Evolutionary conservation across 2,113 vertebrate genomes (phyloP), one percentile per base, ranked within the genome.

Genomic region (Labeo catla): DNA sequence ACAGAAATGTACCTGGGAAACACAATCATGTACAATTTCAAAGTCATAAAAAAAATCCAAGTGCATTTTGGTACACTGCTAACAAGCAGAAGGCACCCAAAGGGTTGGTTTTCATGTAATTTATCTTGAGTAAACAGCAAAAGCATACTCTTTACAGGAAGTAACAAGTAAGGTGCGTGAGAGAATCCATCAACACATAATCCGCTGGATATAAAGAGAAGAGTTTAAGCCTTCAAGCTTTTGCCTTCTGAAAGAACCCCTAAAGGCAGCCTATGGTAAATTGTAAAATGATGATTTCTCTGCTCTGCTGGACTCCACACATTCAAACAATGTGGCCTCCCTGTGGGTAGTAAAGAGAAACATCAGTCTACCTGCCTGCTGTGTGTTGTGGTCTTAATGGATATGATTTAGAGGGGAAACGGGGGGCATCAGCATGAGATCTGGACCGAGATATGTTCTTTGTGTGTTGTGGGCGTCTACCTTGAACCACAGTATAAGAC

Each of bases 401-500:
- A 82, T 65, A 57, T 66, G 70, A 68, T 83, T 52, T 82, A 43
- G 12, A 43, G 47, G n/a, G 12, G n/a, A 19, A 82, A 76, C 28
- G 4, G 57, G 50, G 77, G 76, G 49, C 28, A 79, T n/a, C 86
- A 61, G 86, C 36, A 43, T 19, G 74, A 63, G 39, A 45, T 49
- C 23, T 68, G 59, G 52, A 49, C 74, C 49, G 16, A 68, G 16
- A 23, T 43, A 21, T 43, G 47, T 50, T 61, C 65, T 54, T 16
- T 39, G 4, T 49, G 82, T 80, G 19, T 23, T 43, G 15, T 50
- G 36, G n/a, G 8, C 47, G 19, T 23, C 8, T 81, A 97, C 97
- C 97, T 96, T 97, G 97, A 85, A 97, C 96, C 86, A 97, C 96
- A n/a, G 96, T 97, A 88, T 97, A 97, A 61, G 96, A 97, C 66